phyloP scores from a whole-genome alignment of 2,888 invertebrate species.

The Yponomeuta cagnagella region DNA sequence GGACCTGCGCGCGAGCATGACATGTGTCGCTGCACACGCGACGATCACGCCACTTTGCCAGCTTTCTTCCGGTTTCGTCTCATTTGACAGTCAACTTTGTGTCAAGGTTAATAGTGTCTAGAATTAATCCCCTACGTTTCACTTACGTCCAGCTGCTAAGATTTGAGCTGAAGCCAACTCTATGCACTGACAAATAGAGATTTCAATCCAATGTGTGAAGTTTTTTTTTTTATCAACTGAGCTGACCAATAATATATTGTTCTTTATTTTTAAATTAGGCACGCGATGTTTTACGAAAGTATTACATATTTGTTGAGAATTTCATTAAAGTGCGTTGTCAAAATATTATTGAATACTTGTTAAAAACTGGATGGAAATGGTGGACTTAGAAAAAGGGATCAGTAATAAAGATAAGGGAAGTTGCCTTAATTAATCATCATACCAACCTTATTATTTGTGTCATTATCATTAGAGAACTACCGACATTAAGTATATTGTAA shows the following conservation, averaged over 20 bases:
- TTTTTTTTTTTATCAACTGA: too few species aligned
- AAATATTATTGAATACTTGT: too few species aligned
- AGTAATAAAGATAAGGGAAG: neutral
- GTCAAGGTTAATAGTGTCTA: conserved; percentile 10
- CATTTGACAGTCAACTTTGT: neutral
- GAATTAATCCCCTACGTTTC: neutral
- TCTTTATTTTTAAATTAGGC: neutral
- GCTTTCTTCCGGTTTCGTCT: conserved; percentile 29
- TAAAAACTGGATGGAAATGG: neutral
- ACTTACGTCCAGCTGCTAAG: neutral
- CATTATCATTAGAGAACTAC: too few species aligned
- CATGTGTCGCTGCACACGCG: conserved; percentile 38
- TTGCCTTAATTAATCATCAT: neutral
- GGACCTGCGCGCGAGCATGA: conserved; percentile 45
- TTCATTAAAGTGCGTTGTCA: neutral
- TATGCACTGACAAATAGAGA: neutral
- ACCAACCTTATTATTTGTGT: neutral
- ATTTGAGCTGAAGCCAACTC: neutral
- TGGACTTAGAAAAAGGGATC: neutral
- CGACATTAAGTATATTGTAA: too few species aligned
- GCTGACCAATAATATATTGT: too few species aligned
- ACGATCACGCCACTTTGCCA: conserved; percentile 58
- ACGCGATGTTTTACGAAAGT: neutral
- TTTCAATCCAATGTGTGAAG: neutral
- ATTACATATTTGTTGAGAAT: neutral